These are phyloP conservation scores for Zaprionus kolodkinae DNA, from an alignment of 1,140 invertebrate species.

Conservation along the genomic window DNA sequence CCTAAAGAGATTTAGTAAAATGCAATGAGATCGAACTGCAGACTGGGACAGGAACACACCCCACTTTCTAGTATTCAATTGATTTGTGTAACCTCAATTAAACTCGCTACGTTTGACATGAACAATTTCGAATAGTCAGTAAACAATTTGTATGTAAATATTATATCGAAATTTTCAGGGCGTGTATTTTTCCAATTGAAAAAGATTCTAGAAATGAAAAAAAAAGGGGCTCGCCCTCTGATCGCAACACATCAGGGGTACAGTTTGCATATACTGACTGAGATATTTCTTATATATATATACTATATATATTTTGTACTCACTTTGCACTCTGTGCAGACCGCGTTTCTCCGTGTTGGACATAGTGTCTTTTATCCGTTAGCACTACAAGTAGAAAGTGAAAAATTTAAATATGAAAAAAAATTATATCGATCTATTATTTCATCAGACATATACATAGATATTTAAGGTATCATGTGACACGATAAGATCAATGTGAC, in stretches of 20 bases:
- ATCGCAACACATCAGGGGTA: background rate
- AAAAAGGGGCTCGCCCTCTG: slow-evolving; percentile 55
- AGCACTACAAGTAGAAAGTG: slow-evolving; percentile 49
- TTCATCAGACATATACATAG: background rate
- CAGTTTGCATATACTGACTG: background rate
- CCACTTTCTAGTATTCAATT: slow-evolving; percentile 52
- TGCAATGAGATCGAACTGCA: background rate
- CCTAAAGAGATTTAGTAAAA: background rate
- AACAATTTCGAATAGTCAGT: slow-evolving; percentile 11
- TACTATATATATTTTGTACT: slow-evolving; percentile 46
- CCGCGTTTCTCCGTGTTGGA: slow-evolving; percentile 75
- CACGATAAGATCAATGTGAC: slow-evolving; percentile 15
- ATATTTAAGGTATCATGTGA: slow-evolving; percentile 27
- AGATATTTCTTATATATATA: background rate
- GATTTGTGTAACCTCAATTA: slow-evolving; percentile 77
- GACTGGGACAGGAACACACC: background rate
- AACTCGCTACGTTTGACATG: slow-evolving; percentile 65
- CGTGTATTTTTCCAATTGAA: slow-evolving; percentile 7
- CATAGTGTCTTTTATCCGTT: slow-evolving; percentile 37
- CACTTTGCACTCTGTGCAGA: slow-evolving; percentile 69
- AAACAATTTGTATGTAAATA: slow-evolving; percentile 55
- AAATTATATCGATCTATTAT: slow-evolving; percentile 3
- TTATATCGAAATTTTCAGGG: slow-evolving; percentile 34
- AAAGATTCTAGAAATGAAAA: background rate
- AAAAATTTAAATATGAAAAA: slow-evolving; percentile 40